Evolutionary conservation across 2,797 vertebrate genomes (phyloP).

Genomic region (Artibeus lituratus): DNA sequence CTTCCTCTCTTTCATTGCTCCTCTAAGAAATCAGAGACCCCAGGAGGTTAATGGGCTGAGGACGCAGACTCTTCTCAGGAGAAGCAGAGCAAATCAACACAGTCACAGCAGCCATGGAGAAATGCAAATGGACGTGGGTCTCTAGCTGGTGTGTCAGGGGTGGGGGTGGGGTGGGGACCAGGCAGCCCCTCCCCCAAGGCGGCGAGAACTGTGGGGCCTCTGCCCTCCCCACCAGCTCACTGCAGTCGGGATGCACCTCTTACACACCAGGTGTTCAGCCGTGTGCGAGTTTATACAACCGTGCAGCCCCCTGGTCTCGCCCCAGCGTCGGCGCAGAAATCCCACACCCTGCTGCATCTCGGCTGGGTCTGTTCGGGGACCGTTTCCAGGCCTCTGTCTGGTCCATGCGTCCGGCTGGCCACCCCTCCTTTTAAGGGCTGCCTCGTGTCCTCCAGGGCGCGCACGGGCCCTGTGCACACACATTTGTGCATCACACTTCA

Average conservation of each 20-base stretch:
- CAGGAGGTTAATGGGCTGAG: neutral
- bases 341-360: no score
- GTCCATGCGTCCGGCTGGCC: accelerated
- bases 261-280: neutral
- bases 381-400: neutral
- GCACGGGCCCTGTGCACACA: neutral
- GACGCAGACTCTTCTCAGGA: neutral
- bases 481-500: accelerated
- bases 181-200: neutral
- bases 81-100: neutral
- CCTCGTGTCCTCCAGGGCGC: accelerated
- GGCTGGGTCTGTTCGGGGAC: no score
- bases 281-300: accelerated
- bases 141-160: neutral
- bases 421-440: neutral
- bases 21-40: neutral
- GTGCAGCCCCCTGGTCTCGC: accelerated
- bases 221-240: accelerated
- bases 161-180: no score
- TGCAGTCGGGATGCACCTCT: accelerated
- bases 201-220: accelerated
- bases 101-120: neutral
- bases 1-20: neutral
- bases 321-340: neutral
- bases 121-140: accelerated